A percentile compares a stretch with the other conserved stretches of the same genome.
Conservation (phyloP, 2,113 vertebrate genomes). For the Sciurus niger region DNA sequence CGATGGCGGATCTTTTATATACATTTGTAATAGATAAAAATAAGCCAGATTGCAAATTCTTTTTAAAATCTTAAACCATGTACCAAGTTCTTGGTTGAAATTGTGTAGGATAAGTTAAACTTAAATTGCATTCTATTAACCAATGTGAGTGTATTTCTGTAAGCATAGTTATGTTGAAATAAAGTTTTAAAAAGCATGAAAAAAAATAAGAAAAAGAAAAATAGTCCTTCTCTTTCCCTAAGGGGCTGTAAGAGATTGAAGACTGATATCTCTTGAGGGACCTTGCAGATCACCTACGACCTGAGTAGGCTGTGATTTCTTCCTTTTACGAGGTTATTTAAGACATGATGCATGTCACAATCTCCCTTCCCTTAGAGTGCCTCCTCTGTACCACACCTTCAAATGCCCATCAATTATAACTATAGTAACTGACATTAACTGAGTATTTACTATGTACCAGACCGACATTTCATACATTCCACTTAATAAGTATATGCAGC, state of each 20-base stretch:
- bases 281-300: neutral
- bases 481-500: neutral
- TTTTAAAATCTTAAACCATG: no score
- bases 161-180: slow-evolving; percentile 85
- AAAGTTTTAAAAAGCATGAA: slow-evolving; percentile 89
- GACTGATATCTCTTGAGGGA: neutral
- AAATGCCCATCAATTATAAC: neutral
- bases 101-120: no score
- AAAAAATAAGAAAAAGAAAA: no score
- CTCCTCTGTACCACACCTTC: neutral
- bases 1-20: slow-evolving; percentile 85
- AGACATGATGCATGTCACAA: neutral
- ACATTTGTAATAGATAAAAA: no score
- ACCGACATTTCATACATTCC: neutral
- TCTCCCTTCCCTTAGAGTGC: neutral
- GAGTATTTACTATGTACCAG: neutral
- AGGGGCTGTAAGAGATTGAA: neutral
- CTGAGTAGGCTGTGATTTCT: neutral
- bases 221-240: neutral
- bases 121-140: no score
- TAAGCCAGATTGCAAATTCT: no score
- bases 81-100: no score
- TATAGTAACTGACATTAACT: neutral
- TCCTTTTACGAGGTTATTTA: neutral
- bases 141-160: no score